Percentiles rank a stretch among this genome's conserved stretches.
Conservation (phyloP, 2,797 vertebrate species). For the Cyprinodon diabolis region DNA sequence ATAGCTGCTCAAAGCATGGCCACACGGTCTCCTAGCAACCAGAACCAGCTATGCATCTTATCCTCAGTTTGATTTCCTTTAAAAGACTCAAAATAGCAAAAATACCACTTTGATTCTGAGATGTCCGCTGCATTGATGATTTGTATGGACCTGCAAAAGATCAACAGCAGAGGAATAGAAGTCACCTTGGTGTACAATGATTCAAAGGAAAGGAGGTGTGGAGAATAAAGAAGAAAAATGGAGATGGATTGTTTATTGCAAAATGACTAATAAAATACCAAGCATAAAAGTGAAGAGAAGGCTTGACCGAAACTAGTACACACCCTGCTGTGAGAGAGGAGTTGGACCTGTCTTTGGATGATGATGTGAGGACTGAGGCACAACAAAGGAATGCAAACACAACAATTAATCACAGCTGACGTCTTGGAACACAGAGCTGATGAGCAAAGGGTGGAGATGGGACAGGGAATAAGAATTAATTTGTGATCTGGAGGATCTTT, state of each 20-base stretch:
- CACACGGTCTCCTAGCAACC: conserved; percentile 77
- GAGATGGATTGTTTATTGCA: conserved; percentile 13
- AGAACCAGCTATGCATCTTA: conserved; percentile 62
- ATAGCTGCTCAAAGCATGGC: conserved; percentile 66
- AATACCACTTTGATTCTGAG: conserved; percentile 58
- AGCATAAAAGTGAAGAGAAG: conserved; percentile 26
- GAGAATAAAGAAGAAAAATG: background rate
- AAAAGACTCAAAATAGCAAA: conserved; percentile 56
- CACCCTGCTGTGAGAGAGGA: conserved; percentile 53
- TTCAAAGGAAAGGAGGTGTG: conserved; percentile 1
- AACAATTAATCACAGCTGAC: conserved; percentile 52
- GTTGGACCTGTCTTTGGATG: conserved; percentile 58
- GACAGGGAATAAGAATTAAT: conserved; percentile 21
- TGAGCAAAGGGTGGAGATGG: conserved; percentile 26
- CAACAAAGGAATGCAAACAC: conserved; percentile 67
- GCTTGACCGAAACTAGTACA: conserved; percentile 47
- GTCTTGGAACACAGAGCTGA: conserved; percentile 19
- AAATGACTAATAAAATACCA: conserved; percentile 22
- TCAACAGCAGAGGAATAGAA: conserved; percentile 43
- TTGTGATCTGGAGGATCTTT: conserved; percentile 20
- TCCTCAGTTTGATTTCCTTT: conserved; percentile 66
- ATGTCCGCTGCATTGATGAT: conserved; percentile 36
- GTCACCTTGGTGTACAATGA: background rate
- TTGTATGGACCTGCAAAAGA: conserved; percentile 35
- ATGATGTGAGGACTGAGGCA: conserved; percentile 61